Evolutionary conservation across 2,113 vertebrate genomes (phyloP), one percentile per base, ranked within the genome.

Genomic region (Candoia aspera): DNA sequence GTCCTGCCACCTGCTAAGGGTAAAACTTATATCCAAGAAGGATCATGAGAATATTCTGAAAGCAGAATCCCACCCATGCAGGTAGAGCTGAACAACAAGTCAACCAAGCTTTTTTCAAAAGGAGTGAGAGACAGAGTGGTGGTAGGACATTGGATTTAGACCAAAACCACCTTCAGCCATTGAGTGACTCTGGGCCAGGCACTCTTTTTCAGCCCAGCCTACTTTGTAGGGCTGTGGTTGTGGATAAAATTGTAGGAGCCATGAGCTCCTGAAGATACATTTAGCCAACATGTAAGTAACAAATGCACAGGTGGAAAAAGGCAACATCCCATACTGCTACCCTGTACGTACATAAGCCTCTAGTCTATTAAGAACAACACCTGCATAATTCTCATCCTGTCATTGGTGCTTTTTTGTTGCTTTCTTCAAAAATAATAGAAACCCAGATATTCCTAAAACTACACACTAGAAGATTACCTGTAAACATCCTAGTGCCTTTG

Each of bases 381-480:
- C 13, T 68, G 23, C 88, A 68, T 2, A 83, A 26, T 54, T 33
- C 58, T 9, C 26, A 15, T n/a, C 4, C 12, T 9, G 24, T 12
- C 17, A 13, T 33, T 5, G 37, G 53, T 83, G 5, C 60, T 26
- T 24, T 4, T 0, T 21, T 89, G 8, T 42, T 42, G 5, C 0
- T 12, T 12, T 58, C 19, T 84, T 9, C 90, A 46, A 29, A 84
- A 33, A 24, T 8, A 5, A 86, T 4, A 21, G 37, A 23, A 62
- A 91, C 90, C 84, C 62, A 90, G 64, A 86, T 62, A 60, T 68
- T 85, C n/a, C 21, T 54, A 6, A 73, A 42, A 12, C 8, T 1
- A n/a, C 85, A 46, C 11, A 24, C 8, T 10, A 0, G 1, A 0
- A 8, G 17, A 24, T 42, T 26, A 68, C 12, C 10, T 37, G 19